These are phyloP conservation scores for Drosophila anceps DNA, from an alignment of 2,888 invertebrate species.

Conservation along the genomic window DNA sequence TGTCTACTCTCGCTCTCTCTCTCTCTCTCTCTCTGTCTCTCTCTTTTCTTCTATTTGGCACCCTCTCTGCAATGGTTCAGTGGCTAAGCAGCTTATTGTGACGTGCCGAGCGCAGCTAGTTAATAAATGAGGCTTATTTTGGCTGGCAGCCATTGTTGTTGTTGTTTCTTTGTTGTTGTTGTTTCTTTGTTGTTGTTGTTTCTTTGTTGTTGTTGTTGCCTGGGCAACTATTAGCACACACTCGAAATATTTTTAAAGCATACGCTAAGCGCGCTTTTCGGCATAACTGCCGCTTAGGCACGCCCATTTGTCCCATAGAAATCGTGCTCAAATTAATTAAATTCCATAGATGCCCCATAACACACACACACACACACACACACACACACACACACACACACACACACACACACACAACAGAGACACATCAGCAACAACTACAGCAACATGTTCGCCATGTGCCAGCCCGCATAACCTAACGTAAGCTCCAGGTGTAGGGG, in stretches of 20 bases:
- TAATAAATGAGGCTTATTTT: constrained; percentile 64
- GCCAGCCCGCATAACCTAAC: constrained; percentile 57
- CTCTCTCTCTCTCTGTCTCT: not conserved
- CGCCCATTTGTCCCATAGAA: constrained; percentile 77
- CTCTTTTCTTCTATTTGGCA: constrained; percentile 19
- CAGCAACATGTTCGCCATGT: constrained; percentile 58
- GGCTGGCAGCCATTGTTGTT: constrained; percentile 57
- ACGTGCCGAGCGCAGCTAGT: constrained; percentile 52
- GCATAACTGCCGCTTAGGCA: constrained; percentile 65
- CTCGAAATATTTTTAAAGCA: constrained; percentile 56
- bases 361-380: constrained; percentile 16
- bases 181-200: constrained; percentile 39
- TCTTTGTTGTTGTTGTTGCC: constrained; percentile 38
- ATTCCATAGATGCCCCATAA: constrained; percentile 68
- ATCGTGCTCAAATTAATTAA: constrained; percentile 76
- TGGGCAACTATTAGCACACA: constrained; percentile 64
- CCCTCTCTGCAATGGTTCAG: constrained; percentile 56
- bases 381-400: too few relatives aligned
- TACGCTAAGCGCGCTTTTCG: constrained; percentile 69
- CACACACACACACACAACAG: too few relatives aligned
- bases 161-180: constrained; percentile 5
- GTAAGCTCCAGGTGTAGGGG: not conserved
- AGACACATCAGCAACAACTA: constrained; percentile 8
- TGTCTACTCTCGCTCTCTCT: constrained; percentile 26
- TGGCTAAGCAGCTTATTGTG: constrained; percentile 69